Conservation (phyloP, 1,140 invertebrate species). For the Musca domestica region DNA sequence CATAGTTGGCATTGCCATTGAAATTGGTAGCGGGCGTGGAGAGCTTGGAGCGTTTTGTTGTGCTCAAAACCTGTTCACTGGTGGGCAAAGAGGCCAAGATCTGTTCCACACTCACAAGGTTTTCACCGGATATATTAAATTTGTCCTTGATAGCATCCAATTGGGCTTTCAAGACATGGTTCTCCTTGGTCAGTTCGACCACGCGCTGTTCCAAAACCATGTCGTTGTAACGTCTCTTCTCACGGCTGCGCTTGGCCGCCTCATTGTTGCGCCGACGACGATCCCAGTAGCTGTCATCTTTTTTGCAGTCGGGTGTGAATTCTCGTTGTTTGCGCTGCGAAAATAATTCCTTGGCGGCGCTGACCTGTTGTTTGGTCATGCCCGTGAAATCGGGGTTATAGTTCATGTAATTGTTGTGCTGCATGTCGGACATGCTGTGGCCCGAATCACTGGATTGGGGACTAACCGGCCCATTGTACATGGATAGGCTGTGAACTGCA, state of each 20-base stretch:
- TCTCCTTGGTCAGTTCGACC: constrained; percentile 91
- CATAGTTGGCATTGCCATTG: not conserved
- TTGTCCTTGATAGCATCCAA: constrained; percentile 90
- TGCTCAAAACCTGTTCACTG: constrained; percentile 77
- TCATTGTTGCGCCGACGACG: constrained; percentile 92
- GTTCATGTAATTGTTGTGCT: constrained; percentile 39
- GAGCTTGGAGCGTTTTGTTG: constrained; percentile 77
- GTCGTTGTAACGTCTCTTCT: constrained; percentile 94
- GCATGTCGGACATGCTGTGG: constrained; percentile 25
- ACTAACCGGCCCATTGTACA: constrained; percentile 46
- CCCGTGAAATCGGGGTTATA: constrained; percentile 29
- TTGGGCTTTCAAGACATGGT: constrained; percentile 89
- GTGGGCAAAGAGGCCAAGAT: constrained; percentile 79
- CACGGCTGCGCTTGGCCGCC: constrained; percentile 88
- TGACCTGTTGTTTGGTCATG: constrained; percentile 29
- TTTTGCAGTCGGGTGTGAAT: constrained; percentile 95
- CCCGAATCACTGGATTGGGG: constrained; percentile 48
- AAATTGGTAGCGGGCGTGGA: constrained; percentile 30
- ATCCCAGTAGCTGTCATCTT: constrained; percentile 98
- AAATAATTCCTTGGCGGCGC: constrained; percentile 50
- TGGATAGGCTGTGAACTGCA: constrained; percentile 45
- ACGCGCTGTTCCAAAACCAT: constrained; percentile 94
- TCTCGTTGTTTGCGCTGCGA: constrained; percentile 89
- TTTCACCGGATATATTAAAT: constrained; percentile 85
- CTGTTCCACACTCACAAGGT: constrained; percentile 81